These are phyloP conservation scores for Heterodera filipjevi DNA, from an alignment of 2,888 invertebrate genomes.

Conservation along the genomic window DNA sequence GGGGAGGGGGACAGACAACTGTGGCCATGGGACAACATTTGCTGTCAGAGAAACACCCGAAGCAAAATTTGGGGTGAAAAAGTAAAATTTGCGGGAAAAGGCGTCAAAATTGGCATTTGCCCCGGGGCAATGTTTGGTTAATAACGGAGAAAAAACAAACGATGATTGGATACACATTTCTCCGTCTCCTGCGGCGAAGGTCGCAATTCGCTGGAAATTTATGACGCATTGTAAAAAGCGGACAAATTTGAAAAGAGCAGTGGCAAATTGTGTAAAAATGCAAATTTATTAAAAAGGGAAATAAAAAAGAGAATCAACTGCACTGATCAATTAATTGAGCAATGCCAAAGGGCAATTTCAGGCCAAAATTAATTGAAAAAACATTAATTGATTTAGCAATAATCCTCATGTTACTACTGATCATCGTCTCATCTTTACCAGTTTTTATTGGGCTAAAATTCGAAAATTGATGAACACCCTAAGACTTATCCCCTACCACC, in stretches of 20 bases:
- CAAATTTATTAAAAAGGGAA: not conserved
- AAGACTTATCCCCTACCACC: not conserved
- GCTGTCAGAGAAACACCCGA: not conserved
- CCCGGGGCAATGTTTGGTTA: not conserved
- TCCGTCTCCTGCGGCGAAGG: not conserved
- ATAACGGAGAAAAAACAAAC: not conserved
- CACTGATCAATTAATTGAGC: not conserved
- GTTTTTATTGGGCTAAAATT: not conserved
- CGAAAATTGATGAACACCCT: conserved; percentile 5
- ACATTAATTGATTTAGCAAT: not conserved
- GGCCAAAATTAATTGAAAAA: not conserved
- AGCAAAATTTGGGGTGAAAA: not conserved
- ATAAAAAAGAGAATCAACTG: not conserved
- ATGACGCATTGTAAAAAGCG: not conserved
- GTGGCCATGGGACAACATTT: not conserved
- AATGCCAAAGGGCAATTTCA: not conserved
- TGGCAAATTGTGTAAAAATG: not conserved
- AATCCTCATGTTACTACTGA: not conserved
- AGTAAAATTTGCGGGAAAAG: not conserved
- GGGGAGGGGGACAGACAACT: not conserved
- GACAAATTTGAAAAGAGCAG: not conserved
- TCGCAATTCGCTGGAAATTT: not conserved
- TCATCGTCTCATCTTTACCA: not conserved
- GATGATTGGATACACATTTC: not conserved
- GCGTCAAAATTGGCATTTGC: not conserved